Conservation (phyloP, 1,140 invertebrate genomes). For the Prorops nasuta region DNA sequence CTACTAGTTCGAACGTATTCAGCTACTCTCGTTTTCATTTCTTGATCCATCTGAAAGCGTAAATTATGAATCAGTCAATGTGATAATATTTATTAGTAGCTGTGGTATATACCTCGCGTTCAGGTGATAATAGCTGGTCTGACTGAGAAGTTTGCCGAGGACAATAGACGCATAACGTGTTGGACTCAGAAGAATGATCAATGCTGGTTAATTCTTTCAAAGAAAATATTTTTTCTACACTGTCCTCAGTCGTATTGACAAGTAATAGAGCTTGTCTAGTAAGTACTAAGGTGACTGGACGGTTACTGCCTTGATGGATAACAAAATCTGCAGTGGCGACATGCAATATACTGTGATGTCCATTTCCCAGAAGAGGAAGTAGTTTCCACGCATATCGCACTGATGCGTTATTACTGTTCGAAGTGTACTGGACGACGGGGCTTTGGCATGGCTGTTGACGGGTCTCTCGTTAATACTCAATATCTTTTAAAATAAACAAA, state of each 20-base stretch:
- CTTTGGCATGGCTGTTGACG: slow-evolving; percentile 58
- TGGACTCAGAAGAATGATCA: slow-evolving; percentile 49
- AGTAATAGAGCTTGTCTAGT: slow-evolving; percentile 54
- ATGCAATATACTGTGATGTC: slow-evolving; percentile 51
- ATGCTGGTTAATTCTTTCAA: slow-evolving; percentile 51
- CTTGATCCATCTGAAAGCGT: slow-evolving; percentile 56
- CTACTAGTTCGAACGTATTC: slow-evolving; percentile 59
- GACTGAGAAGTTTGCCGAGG: slow-evolving; percentile 25
- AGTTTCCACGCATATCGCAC: slow-evolving; percentile 61
- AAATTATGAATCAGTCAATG: slow-evolving; percentile 1
- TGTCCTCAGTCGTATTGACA: slow-evolving; percentile 53
- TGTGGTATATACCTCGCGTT: slow-evolving; percentile 33
- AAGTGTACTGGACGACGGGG: slow-evolving; percentile 50
- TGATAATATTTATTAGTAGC: neutral
- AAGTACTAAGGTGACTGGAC: slow-evolving; percentile 52
- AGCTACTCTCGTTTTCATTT: slow-evolving; percentile 56
- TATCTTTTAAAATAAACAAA: too few species aligned
- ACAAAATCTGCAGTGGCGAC: slow-evolving; percentile 53
- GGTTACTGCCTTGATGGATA: slow-evolving; percentile 45
- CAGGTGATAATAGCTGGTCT: slow-evolving; percentile 36
- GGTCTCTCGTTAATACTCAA: too few species aligned
- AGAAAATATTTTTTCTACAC: slow-evolving; percentile 49
- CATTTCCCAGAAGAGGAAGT: slow-evolving; percentile 44
- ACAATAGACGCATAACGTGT: slow-evolving; percentile 39
- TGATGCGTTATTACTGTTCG: slow-evolving; percentile 47